These are phyloP conservation scores for Protaetia brevitarsis DNA, from an alignment of 1,140 invertebrate genomes.

Conservation along the genomic window DNA sequence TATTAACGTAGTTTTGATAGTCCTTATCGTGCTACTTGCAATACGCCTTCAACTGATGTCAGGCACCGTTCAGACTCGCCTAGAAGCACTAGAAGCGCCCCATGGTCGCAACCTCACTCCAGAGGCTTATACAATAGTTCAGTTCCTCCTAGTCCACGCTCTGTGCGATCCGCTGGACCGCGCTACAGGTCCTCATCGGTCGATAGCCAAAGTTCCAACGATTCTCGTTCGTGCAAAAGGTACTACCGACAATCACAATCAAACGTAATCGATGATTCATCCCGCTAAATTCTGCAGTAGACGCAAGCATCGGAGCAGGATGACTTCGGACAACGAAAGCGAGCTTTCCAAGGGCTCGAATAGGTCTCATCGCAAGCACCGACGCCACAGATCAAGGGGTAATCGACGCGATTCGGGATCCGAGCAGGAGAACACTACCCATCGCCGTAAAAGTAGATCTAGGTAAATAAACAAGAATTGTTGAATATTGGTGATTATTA, in stretches of 20 bases:
- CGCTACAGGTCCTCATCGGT: constrained; percentile 62
- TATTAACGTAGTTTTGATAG: constrained; percentile 46
- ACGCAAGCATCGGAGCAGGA: constrained; percentile 62
- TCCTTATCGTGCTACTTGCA: constrained; percentile 53
- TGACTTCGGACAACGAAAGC: constrained; percentile 84
- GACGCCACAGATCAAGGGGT: constrained; percentile 64
- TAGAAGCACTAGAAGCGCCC: constrained; percentile 78
- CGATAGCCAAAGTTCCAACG: constrained; percentile 82
- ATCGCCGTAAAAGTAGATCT: constrained; percentile 42
- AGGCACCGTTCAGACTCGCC: constrained; percentile 63
- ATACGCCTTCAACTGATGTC: constrained; percentile 49
- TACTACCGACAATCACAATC: too few relatives aligned
- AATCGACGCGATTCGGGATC: constrained; percentile 57
- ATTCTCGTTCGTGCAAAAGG: constrained; percentile 67
- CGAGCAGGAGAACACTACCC: constrained; percentile 52
- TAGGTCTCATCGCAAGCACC: constrained; percentile 65
- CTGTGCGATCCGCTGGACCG: constrained; percentile 62
- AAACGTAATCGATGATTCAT: too few relatives aligned
- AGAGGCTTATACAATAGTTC: constrained; percentile 68
- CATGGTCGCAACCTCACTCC: constrained; percentile 69
- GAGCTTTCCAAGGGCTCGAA: constrained; percentile 79
- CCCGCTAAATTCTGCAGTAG: constrained; percentile 22
- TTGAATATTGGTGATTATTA: too few relatives aligned
- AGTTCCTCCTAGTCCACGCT: constrained; percentile 60
- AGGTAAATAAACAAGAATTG: too few relatives aligned